Base-by-base conservation (phyloP, 2,113 vertebrate genomes). In the Daboia siamensis region DNA sequence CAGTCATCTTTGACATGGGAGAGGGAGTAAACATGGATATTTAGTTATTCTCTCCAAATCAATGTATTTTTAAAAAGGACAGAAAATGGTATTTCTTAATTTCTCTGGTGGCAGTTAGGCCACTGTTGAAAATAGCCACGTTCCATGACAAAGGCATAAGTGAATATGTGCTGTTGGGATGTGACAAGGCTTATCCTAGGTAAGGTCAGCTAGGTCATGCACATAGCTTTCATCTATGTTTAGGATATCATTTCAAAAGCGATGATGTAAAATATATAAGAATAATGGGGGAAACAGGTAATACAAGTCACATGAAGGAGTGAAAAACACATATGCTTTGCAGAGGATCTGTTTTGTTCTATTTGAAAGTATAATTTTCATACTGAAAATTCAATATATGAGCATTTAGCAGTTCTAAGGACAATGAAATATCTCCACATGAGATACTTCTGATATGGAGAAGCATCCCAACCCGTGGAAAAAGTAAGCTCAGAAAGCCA, bases 401-500 rank as follows among this genome's bases (percentile, higher is more conserved):
- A 87, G 10, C n/a, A 51, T 24, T 64, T 84, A 52, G n/a, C 39
- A 17, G 13, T 44, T 13, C 24, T 91, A 23, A 13, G 20, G 56
- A 56, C 5, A 87, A 20, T 91, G 26, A 86, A 91, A 61, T 13
- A 2, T 33, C 3, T 85, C 46, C 11, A 8, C 5, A 91, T 46
- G 33, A 21, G 17, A n/a, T 69, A 5, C 64, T 69, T 69, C 64
- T 69, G 29, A 69, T 17, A 33, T 69, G 86, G 15, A 15, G 29
- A 39, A 33, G 44, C 26, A 33, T 69, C 64, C 64, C 12, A 91
- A 86, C 26, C 29, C 90, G 89, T 89, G 84, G 90, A 29, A 80
- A 80, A 80, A 39, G 74, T 80, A 90, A 20, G 29, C 94, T 64
- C 93, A 89, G 26, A 88, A 26, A 55, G 64, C n/a, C 29, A 48